Percentiles rank a stretch among this genome's conserved stretches.
phyloP scores from a whole-genome alignment of 92 coral and sea anemone genomes.

The Epizoanthus scotinus region DNA sequence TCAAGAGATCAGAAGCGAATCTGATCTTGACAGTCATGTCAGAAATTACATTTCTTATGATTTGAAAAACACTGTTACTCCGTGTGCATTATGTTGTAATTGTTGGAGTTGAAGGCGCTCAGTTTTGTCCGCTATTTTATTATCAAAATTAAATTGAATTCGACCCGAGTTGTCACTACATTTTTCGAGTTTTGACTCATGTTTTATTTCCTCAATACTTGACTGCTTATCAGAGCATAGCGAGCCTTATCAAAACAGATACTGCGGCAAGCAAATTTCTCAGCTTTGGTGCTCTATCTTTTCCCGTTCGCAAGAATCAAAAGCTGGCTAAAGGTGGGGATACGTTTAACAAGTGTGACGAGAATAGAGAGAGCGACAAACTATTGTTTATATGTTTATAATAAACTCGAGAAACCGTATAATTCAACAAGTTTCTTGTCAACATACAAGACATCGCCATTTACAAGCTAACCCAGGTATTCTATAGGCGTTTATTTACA shows the following conservation, averaged over 20 bases:
- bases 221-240: too few relatives aligned
- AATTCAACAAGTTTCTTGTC: neutral
- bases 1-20: neutral
- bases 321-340: too few relatives aligned
- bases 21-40: neutral
- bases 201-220: too few relatives aligned
- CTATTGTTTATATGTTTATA: conserved; percentile 14
- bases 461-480: neutral
- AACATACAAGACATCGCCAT: neutral
- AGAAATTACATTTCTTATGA: neutral
- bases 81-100: conserved; percentile 4
- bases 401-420: conserved; percentile 10
- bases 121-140: neutral
- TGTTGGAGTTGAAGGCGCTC: neutral
- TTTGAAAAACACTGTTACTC: neutral
- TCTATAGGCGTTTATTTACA: neutral
- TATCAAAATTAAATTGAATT: neutral
- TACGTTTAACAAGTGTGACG: neutral
- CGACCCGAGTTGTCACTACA: too few relatives aligned
- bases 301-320: too few relatives aligned
- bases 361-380: neutral
- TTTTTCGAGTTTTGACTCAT: too few relatives aligned
- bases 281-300: too few relatives aligned
- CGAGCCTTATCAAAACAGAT: too few relatives aligned
- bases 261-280: too few relatives aligned